These are phyloP conservation scores for Sialia sialis DNA, from an alignment of 2,113 vertebrate species.

Conservation along the genomic window DNA sequence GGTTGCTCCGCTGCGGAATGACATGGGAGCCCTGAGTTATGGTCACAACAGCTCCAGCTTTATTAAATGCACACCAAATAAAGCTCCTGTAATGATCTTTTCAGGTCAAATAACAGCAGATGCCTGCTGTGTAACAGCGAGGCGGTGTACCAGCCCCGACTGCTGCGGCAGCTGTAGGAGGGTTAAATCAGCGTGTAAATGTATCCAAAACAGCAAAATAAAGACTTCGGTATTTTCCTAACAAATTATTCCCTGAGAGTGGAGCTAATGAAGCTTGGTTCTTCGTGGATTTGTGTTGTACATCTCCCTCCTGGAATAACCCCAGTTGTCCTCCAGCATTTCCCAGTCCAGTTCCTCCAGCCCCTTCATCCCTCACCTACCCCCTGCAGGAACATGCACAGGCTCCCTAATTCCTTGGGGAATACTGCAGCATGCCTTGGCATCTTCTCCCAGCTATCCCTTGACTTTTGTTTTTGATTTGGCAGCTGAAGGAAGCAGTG, in stretches of 20 bases:
- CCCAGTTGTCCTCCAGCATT: neutral
- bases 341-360: neutral
- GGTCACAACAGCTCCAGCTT: conserved; percentile 25
- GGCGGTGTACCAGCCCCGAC: neutral
- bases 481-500: neutral
- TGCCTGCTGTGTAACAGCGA: conserved; percentile 20
- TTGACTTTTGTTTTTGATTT: neutral
- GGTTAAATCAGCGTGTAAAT: neutral
- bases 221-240: neutral
- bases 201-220: neutral
- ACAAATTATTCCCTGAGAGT: neutral
- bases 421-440: neutral
- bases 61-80: conserved; percentile 60
- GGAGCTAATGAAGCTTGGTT: neutral
- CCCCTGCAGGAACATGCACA: neutral
- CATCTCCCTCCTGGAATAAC: neutral
- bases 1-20: conserved; percentile 31
- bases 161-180: neutral
- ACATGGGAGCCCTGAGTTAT: conserved; percentile 43
- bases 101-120: conserved; percentile 49
- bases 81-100: conserved; percentile 30
- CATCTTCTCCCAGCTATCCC: neutral
- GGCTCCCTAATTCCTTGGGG: neutral
- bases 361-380: neutral
- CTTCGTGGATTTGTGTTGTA: neutral